A percentile compares a stretch with the other conserved stretches of the same genome.
Conservation (phyloP, 2,797 vertebrate genomes). For the Gila robusta region DNA sequence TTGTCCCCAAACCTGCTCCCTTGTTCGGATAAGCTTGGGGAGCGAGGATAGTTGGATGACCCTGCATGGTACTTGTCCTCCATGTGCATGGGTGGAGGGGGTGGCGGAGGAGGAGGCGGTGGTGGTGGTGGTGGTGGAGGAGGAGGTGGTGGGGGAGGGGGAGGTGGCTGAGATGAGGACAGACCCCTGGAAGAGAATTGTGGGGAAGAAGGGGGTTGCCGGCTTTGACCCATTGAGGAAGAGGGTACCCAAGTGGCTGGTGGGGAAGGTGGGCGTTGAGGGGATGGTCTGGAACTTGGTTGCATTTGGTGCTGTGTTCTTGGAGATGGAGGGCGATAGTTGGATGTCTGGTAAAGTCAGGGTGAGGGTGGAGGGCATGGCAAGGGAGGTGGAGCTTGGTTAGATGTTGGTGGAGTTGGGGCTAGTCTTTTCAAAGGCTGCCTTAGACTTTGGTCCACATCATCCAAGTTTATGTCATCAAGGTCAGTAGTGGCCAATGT, state of each 20-base stretch:
- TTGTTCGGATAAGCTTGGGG: slow-evolving; percentile 72
- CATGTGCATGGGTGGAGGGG: slow-evolving; percentile 70
- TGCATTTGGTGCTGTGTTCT: slow-evolving; percentile 49
- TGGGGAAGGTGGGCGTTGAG: slow-evolving; percentile 61
- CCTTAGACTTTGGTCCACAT: slow-evolving; percentile 83
- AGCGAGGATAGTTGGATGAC: slow-evolving; percentile 61
- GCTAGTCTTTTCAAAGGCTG: slow-evolving; percentile 84
- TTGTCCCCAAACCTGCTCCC: slow-evolving; percentile 82
- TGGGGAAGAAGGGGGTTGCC: slow-evolving; percentile 14
- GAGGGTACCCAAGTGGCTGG: slow-evolving; percentile 55
- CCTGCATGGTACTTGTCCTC: slow-evolving; percentile 71
- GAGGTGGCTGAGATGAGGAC: slow-evolving; percentile 67
- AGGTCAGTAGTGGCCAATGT: slow-evolving; percentile 96
- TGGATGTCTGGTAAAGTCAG: slow-evolving; percentile 70
- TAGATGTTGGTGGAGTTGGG: slow-evolving; percentile 73
- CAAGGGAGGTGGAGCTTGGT: slow-evolving; percentile 77
- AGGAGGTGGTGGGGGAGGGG: slow-evolving; percentile 62
- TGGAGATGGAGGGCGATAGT: slow-evolving; percentile 64
- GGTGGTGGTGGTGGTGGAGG: slow-evolving; percentile 69
- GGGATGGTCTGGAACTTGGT: slow-evolving; percentile 47
- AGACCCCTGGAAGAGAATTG: slow-evolving; percentile 51
- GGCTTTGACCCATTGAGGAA: slow-evolving; percentile 49
- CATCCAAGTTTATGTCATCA: slow-evolving; percentile 91
- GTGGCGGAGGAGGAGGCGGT: slow-evolving; percentile 67
- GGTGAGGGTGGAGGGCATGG: slow-evolving; percentile 76